Percentiles rank a stretch among this genome's conserved stretches.
Conservation (phyloP, 1,140 invertebrate genomes). For the Tetragonula clypearis region DNA sequence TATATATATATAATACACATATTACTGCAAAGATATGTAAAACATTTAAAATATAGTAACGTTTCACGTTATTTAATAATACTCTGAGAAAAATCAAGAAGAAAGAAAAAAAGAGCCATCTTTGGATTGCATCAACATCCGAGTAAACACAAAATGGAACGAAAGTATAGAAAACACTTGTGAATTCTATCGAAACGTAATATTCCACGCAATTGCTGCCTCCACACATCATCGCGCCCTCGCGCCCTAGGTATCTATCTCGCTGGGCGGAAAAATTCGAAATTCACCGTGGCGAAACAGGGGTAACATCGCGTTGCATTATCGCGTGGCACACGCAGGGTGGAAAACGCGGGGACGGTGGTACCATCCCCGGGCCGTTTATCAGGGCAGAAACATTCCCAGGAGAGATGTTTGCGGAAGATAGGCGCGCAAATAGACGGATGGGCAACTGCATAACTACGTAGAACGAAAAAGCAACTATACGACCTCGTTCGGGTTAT, state of each 20-base stretch:
- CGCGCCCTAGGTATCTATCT: neutral
- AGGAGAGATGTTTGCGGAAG: slow-evolving; percentile 18
- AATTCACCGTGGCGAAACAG: neutral
- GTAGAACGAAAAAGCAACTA: slow-evolving; percentile 23
- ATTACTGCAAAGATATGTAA: too few relatives aligned
- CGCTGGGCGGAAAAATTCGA: neutral
- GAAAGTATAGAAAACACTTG: too few relatives aligned
- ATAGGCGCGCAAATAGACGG: slow-evolving; percentile 4
- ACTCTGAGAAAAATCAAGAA: too few relatives aligned
- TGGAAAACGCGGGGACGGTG: neutral
- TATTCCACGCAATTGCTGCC: neutral
- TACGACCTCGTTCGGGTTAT: slow-evolving; percentile 41
- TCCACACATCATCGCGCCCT: neutral
- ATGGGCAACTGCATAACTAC: neutral
- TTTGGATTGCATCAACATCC: too few relatives aligned
- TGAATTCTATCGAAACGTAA: neutral
- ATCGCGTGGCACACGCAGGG: neutral
- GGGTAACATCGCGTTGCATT: neutral
- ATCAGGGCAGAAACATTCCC: slow-evolving; percentile 18
- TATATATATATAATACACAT: too few relatives aligned
- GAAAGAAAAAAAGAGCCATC: too few relatives aligned
- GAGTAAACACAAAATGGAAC: too few relatives aligned
- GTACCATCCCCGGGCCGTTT: neutral
- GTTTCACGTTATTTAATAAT: too few relatives aligned
- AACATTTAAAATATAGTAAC: too few relatives aligned